Evolutionary conservation across 2,113 vertebrate genomes (phyloP).

Genomic region (Penelope pileata): DNA sequence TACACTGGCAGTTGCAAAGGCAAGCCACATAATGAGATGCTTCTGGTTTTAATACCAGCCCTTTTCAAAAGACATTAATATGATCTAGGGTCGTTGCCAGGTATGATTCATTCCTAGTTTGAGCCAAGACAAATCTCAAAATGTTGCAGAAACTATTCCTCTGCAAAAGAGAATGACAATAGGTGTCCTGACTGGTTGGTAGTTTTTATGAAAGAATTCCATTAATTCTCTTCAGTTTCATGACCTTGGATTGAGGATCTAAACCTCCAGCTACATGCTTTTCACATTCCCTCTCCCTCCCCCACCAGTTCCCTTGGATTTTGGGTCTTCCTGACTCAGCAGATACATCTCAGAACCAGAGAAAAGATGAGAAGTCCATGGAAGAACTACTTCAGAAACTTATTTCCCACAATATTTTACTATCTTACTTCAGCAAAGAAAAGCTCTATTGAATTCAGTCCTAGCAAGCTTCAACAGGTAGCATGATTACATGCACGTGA

Average conservation of each 20-base stretch:
- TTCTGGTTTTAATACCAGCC: background rate
- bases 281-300: background rate
- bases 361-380: background rate
- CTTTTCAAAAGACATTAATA: background rate
- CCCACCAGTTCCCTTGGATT: background rate
- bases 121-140: background rate
- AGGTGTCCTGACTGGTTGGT: background rate
- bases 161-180: background rate
- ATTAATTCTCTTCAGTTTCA: background rate
- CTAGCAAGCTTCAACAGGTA: background rate
- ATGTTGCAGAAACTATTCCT: background rate
- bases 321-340: background rate
- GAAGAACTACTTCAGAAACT: background rate
- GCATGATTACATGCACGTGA: background rate
- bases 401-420: background rate
- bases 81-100: background rate
- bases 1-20: background rate
- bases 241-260: background rate
- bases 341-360: background rate
- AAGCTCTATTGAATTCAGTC: background rate
- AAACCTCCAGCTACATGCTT: background rate
- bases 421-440: background rate
- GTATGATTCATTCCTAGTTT: background rate
- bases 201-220: background rate
- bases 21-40: background rate